Conservation (phyloP, 2,888 invertebrate genomes). For the Anorthoa munda region DNA sequence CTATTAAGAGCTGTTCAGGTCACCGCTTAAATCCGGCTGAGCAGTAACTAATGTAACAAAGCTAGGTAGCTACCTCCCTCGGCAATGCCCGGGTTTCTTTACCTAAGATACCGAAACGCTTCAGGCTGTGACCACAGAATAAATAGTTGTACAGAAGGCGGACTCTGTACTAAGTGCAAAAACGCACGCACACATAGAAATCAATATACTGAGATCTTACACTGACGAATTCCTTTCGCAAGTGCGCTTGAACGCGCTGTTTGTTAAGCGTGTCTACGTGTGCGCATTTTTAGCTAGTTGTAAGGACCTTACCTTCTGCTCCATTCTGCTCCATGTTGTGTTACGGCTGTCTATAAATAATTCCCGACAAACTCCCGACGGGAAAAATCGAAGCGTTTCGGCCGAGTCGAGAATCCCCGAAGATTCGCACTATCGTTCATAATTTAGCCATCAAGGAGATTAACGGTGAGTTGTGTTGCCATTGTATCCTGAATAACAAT, state of each 20-base stretch:
- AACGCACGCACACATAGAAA: not conserved
- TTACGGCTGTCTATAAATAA: conserved; percentile 69
- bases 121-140: conserved; percentile 23
- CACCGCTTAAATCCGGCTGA: conserved; percentile 51
- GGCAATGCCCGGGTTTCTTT: conserved; percentile 39
- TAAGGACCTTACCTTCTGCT: conserved; percentile 16
- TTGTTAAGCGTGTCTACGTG: not conserved
- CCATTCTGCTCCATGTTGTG: not conserved
- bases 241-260: not conserved
- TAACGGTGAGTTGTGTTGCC: conserved; percentile 36
- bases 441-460: conserved; percentile 61
- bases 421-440: conserved; percentile 62
- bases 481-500: conserved; percentile 25
- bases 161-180: not conserved
- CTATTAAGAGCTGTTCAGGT: conserved; percentile 50
- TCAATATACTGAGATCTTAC: not conserved
- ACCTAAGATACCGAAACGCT: conserved; percentile 23
- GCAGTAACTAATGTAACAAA: conserved; percentile 49
- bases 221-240: not conserved
- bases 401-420: conserved; percentile 49
- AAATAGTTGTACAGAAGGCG: not conserved
- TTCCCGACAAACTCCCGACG: conserved; percentile 64
- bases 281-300: not conserved
- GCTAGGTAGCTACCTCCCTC: conserved; percentile 16
- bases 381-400: conserved; percentile 69